These are phyloP conservation scores for Lemur catta DNA, from an alignment of 2,797 vertebrate genomes.

Conservation along the genomic window DNA sequence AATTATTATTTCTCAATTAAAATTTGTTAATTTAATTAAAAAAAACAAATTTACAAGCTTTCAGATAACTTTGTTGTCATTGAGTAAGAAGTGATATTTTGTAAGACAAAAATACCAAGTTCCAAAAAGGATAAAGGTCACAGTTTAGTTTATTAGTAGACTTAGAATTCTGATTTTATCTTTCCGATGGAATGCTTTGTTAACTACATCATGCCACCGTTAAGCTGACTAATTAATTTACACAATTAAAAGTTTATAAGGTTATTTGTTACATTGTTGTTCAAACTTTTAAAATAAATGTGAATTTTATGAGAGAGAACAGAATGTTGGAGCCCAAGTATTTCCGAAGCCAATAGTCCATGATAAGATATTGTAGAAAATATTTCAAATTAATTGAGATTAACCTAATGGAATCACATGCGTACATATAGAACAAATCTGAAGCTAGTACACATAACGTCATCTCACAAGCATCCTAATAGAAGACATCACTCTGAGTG, in stretches of 20 bases:
- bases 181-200: background rate
- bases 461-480: background rate
- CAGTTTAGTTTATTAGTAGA: background rate
- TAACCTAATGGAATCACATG: background rate
- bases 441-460: background rate
- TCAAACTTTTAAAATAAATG: background rate
- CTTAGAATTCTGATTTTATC: constrained; percentile 10
- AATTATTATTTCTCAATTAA: background rate
- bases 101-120: background rate
- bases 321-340: background rate
- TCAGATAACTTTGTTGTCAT: background rate
- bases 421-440: background rate
- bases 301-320: background rate
- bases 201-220: background rate
- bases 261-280: background rate
- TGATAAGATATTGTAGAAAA: background rate
- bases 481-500: background rate
- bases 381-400: background rate
- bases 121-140: background rate
- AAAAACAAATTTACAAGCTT: background rate
- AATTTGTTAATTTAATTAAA: background rate
- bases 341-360: background rate
- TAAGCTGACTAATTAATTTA: constrained; percentile 4
- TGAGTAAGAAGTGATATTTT: background rate
- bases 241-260: background rate